Evolutionary conservation across 1,140 invertebrate species (phyloP), one percentile per base, ranked within the genome.

Genomic region (Araneus ventricosus): DNA sequence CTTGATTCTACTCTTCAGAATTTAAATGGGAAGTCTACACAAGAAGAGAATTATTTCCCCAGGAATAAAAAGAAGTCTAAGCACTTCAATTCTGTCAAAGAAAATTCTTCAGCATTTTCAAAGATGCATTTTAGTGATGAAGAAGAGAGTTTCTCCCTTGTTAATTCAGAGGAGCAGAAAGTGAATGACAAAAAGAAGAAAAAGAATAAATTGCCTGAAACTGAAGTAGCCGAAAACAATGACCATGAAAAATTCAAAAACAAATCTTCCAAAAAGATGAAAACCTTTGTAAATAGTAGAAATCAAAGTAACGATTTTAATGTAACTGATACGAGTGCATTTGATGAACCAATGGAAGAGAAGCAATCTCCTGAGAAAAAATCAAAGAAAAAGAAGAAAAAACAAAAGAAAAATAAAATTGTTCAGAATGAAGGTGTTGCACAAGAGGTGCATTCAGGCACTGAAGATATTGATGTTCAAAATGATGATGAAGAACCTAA

Each of bases 31-130:
- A 67, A 67, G 6, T n/a, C n/a, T n/a, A 7, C 8, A 22, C 4
- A 75, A 75, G 30, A 75, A 34, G 70, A 75, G 3, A 75, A 3
- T 20, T 75, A 75, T 75, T 75, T 75, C 22, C 70, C 70, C 20
- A 75, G 70, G 20, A 75, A 75, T 17, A 75, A 75, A 22, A 75
- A 75, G 20, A 75, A 75, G 20, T 75, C 70, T 34, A 75, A 75
- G 34, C 8, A 75, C 4, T 75, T 75, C 4, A 75, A 75, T 75
- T 37, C 14, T 20, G 20, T 37, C 1, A 34, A 34, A 75, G 70
- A 20, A 22, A 37, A 22, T 6, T 34, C 70, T 20, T 75, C 27
- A 70, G 27, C 30, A 34, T 75, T 75, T 37, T 37, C 34, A 34
- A 34, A 75, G 7, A 75, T 37, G 30, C 0, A 10, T 37, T 30